Conservation (phyloP, 2,113 vertebrate genomes). For the Proterorhinus semilunaris region DNA sequence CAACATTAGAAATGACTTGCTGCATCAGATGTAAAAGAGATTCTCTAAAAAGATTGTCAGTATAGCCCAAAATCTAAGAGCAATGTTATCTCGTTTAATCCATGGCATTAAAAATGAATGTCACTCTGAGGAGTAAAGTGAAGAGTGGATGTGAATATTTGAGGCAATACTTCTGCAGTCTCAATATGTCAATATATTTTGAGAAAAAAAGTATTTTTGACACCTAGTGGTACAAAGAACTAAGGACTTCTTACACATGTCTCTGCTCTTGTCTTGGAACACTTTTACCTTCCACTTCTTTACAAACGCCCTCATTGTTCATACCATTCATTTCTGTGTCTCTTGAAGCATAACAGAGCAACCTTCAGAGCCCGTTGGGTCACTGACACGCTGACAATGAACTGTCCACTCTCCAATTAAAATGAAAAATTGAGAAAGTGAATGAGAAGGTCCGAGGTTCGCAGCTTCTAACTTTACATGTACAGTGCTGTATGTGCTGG, state of each 20-base stretch:
- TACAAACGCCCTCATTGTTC: conserved; percentile 17
- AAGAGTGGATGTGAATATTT: background rate
- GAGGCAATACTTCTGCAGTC: background rate
- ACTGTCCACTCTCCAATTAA: conserved; percentile 76
- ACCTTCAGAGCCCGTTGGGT: conserved; percentile 71
- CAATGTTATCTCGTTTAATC: background rate
- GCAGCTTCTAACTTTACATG: conserved; percentile 34
- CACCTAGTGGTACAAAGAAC: background rate
- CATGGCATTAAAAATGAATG: background rate
- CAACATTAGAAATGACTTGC: no score
- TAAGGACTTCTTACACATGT: background rate
- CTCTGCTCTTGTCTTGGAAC: background rate
- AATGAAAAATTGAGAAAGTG: conserved; percentile 70
- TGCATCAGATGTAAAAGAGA: no score
- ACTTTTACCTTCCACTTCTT: background rate
- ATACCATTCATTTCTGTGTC: conserved; percentile 47
- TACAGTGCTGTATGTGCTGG: conserved; percentile 35
- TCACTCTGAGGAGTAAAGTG: background rate
- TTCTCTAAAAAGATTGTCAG: no score
- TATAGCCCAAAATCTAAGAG: no score
- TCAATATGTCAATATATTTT: background rate
- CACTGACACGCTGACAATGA: conserved; percentile 73
- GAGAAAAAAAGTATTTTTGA: background rate
- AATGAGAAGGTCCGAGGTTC: conserved; percentile 26
- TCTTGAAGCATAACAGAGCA: conserved; percentile 58